Base-by-base conservation (phyloP, 2,888 invertebrate genomes). In the Caenorhabditis virilis region DNA sequence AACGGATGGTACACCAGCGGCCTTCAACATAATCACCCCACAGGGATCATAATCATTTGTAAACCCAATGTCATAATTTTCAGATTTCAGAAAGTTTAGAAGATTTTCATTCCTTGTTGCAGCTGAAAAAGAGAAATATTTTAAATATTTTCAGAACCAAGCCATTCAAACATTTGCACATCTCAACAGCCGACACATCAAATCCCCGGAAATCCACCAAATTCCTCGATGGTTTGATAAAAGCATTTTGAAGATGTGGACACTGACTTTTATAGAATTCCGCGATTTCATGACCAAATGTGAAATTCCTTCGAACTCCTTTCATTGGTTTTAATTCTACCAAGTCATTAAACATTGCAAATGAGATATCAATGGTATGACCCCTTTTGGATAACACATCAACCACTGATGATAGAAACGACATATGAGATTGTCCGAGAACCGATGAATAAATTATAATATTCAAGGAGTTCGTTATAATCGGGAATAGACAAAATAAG, bases 31-130 rank as follows among this genome's bases (percentile, higher is more conserved):
- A 5, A 57, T 46, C 39, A 47, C 49, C 1, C 54, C 60, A 39
- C 66, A 66, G n/a, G 60, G 58, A 52, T 66, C 66, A 48, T 57
- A 66, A 26, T 61, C 60, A 47, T 52, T 66, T 26, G 46, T 49
- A 9, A 66, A 22, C 16, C 56, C 66, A 35, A 66, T 57, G 30
- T 66, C 56, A 30, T 60, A 66, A 0, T 66, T 35, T 3, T 54
- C 60, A 2, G 48, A 26, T 25, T 55, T 47, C 11, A 66, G 33
- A 26, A 48, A 66, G n/a, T 61, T 38, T 23, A 61, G 20, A 16
- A 66, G 47, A 36, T 50, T 47, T 1, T 43, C 15, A 20, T 66
- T 41, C 0, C 25, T 45, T 11, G 61, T 39, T 2, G 53, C 60
- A 27, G 25, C 66, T 66, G 41, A 38, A 54, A 39, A 16, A 30